Conservation (phyloP, 2,797 vertebrate genomes). For the Bucorvus abyssinicus region DNA sequence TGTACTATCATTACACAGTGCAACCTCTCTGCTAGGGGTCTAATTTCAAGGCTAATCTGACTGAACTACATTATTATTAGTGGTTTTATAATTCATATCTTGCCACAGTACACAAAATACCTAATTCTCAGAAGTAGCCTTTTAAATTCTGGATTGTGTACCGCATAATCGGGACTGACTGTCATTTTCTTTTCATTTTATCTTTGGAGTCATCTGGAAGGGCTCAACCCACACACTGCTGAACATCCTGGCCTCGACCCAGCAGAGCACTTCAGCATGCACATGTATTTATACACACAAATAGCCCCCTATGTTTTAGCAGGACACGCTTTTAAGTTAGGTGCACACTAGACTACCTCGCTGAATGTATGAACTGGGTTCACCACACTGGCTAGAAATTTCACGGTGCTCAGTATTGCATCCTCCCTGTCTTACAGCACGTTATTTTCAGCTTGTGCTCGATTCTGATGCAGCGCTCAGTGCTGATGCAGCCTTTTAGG, state of each 20-base stretch:
- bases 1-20: constrained; percentile 9
- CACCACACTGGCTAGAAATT: rapidly evolving
- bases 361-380: not conserved
- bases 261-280: not conserved
- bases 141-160: not conserved
- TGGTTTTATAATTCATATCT: constrained; percentile 18
- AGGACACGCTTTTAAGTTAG: not conserved
- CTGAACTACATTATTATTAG: constrained; percentile 43
- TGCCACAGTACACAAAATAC: constrained; percentile 41
- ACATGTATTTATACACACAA: not conserved
- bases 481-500: not conserved
- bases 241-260: not conserved
- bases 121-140: constrained; percentile 41
- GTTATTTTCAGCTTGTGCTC: not conserved
- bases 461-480: not conserved
- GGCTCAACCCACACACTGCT: not conserved
- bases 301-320: not conserved
- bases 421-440: rapidly evolving
- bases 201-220: constrained; percentile 2
- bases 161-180: not conserved
- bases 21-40: constrained; percentile 54
- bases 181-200: not conserved
- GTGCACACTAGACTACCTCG: not conserved
- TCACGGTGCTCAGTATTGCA: not conserved
- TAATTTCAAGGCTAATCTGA: constrained; percentile 48